A percentile compares a stretch with the other conserved stretches of the same genome.
Evolutionary conservation across 1,140 invertebrate species (phyloP).

Genomic region (Nylanderia fulva): DNA sequence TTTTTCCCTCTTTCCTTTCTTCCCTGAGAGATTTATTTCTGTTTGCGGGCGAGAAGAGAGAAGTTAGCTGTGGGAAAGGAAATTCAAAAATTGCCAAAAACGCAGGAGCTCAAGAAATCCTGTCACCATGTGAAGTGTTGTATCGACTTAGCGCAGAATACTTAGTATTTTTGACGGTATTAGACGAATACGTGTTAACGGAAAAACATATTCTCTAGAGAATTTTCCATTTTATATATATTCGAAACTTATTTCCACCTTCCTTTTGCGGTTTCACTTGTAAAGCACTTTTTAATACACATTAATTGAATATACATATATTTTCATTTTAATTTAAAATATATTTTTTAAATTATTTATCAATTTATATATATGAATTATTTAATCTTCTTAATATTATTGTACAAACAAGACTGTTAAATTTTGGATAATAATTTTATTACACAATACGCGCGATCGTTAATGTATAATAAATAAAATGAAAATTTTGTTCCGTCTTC

Average conservation of each 20-base stretch:
- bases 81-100: neutral
- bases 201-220: no score
- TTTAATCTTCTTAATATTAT: no score
- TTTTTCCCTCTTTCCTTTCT: conserved; percentile 71
- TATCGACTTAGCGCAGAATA: neutral
- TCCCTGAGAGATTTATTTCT: conserved; percentile 76
- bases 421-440: no score
- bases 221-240: neutral
- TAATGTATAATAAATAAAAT: no score
- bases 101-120: conserved; percentile 36
- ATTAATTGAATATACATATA: no score
- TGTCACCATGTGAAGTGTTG: neutral
- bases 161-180: neutral
- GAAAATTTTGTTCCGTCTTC: no score
- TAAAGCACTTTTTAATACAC: no score
- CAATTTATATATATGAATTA: no score
- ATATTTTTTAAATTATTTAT: no score
- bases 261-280: neutral
- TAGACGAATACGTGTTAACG: neutral
- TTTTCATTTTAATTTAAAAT: no score
- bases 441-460: no score
- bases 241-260: neutral
- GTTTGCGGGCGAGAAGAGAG: conserved; percentile 65
- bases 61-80: conserved; percentile 27
- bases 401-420: no score